A percentile compares a stretch with the other conserved stretches of the same genome.
These are phyloP conservation scores for Spodoptera exigua DNA, from an alignment of 2,888 invertebrate species.

Conservation along the genomic window DNA sequence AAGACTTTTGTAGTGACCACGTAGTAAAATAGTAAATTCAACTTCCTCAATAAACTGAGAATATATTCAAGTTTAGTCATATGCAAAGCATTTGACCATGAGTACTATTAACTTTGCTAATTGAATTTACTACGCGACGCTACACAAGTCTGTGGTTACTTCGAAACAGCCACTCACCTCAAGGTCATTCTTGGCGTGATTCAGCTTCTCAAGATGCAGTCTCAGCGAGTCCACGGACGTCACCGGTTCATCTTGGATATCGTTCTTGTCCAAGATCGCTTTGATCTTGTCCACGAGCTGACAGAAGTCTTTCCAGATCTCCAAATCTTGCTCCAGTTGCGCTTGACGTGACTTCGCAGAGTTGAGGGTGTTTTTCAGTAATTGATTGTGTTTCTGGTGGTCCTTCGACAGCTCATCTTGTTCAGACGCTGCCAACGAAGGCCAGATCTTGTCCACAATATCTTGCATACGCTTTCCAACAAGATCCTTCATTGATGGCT, in stretches of 20 bases:
- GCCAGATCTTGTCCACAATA: constrained; percentile 96
- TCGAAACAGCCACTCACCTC: constrained; percentile 89
- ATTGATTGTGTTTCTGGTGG: constrained; percentile 94
- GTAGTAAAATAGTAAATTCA: neutral
- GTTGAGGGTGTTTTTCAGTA: constrained; percentile 94
- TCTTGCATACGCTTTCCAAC: constrained; percentile 95
- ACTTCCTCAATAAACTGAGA: neutral
- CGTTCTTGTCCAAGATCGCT: constrained; percentile 92
- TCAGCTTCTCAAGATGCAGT: constrained; percentile 94
- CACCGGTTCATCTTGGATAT: constrained; percentile 94
- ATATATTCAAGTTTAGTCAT: constrained; percentile 18
- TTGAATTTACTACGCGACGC: constrained; percentile 21
- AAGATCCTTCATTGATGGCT: constrained; percentile 93
- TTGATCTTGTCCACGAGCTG: constrained; percentile 94
- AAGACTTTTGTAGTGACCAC: constrained; percentile 10
- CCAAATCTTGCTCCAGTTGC: constrained; percentile 94
- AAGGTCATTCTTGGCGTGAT: constrained; percentile 92
- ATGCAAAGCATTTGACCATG: neutral
- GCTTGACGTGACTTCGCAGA: constrained; percentile 95
- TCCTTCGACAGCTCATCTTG: constrained; percentile 95
- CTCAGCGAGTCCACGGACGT: constrained; percentile 94
- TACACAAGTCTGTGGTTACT: constrained; percentile 21
- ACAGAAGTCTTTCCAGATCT: constrained; percentile 96
- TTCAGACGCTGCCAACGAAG: constrained; percentile 93
- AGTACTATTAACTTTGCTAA: constrained; percentile 22